Base-by-base conservation (phyloP, 1,140 invertebrate genomes). In the Eumeta japonica region DNA sequence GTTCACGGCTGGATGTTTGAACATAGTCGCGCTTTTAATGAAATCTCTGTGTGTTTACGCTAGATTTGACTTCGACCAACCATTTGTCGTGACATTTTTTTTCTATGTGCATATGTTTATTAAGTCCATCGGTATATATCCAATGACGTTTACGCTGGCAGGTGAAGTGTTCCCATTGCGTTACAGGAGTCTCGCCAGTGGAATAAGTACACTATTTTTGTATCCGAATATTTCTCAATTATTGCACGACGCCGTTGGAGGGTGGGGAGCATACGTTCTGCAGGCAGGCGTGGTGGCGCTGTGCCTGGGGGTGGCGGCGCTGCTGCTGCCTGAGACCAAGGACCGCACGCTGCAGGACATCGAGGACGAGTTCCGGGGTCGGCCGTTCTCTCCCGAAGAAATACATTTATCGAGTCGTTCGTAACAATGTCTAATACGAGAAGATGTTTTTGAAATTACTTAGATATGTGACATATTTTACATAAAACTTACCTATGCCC, bases 361-460 rank as follows among this genome's bases (percentile, higher is more conserved):
- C n/a, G n/a, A n/a, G n/a, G n/a, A n/a, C n/a, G n/a, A n/a, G n/a
- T 43, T 53, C 17, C 17, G n/a, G n/a, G n/a, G n/a, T n/a, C 46
- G 52, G 27, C 50, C 56, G 3, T 16, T 60, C 29, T 55, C 57
- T 10, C 43, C 46, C 15, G 50, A 60, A 10, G 57, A 60, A 40
- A 29, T 59, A 28, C 55, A 57, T 59, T 54, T 0, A 49, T 49
- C 3, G 48, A 59, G 35, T 55, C 62, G 3, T 39, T 68, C 30
- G 55, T 58, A 0, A 59, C 61, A 2, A 35, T 48, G 35, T n/a
- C n/a, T 58, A 51, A 33, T 43, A 52, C 5, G 35, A 43, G 20
- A 60, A 54, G 13, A 45, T 41, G 16, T 59, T 64, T 18, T 50
- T 61, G 29, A 41, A 62, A n/a, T 65, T 59, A 32, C 64, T 61